Conservation (phyloP, 2,113 vertebrate genomes). For the Charadrius vociferus region DNA sequence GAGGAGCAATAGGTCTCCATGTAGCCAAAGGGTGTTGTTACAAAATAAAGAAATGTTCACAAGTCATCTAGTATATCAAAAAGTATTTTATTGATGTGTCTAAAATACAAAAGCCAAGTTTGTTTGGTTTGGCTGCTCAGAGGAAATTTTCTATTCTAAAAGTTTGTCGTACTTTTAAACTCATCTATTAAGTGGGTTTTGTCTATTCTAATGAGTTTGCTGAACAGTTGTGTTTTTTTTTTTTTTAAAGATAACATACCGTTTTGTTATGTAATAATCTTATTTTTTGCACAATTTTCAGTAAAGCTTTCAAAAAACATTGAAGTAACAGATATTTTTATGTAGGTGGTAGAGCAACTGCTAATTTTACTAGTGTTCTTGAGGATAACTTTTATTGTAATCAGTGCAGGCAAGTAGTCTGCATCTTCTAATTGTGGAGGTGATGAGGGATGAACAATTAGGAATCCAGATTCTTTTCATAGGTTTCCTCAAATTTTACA, state of each 20-base stretch:
- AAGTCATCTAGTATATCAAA: background rate
- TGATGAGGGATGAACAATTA: background rate
- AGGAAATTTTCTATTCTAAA: background rate
- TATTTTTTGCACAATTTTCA: background rate
- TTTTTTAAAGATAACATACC: background rate
- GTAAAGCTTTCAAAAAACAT: background rate
- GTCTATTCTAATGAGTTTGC: background rate
- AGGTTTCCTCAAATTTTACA: background rate
- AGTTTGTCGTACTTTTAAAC: background rate
- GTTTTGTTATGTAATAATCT: background rate
- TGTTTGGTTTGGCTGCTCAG: background rate
- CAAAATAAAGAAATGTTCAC: background rate
- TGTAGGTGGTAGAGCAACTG: background rate
- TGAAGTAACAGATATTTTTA: background rate
- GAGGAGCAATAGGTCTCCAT: background rate
- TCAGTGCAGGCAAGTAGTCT: background rate
- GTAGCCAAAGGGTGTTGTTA: background rate
- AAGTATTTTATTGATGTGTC: background rate
- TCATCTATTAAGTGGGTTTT: accelerated
- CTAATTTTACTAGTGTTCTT: background rate
- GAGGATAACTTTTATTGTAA: background rate
- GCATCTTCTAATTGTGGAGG: background rate
- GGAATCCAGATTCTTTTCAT: background rate
- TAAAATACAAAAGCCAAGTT: background rate
- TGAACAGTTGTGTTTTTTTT: background rate